Evolutionary conservation across 1,140 invertebrate species (phyloP).

Genomic region (Listronotus bonariensis): DNA sequence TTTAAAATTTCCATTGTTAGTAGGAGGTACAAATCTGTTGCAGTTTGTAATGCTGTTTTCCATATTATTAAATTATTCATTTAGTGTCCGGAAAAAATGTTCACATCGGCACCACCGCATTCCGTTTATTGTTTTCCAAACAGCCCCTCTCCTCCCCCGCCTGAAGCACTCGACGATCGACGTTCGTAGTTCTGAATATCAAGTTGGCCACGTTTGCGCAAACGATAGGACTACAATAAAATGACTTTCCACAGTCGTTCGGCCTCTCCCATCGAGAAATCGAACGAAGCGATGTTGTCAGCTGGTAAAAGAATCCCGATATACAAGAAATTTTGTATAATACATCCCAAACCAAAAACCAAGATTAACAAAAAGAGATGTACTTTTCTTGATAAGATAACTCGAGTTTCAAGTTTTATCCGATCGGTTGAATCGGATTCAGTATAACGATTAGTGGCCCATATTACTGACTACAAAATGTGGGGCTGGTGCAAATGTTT

Average conservation of each 20-base stretch:
- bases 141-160: neutral
- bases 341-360: too few species aligned
- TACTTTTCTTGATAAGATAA: too few species aligned
- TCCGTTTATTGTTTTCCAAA: constrained; percentile 7
- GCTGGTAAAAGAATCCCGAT: neutral
- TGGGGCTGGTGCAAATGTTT: too few species aligned
- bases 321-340: neutral
- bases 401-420: too few species aligned
- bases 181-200: constrained; percentile 12
- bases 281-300: constrained; percentile 1
- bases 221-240: constrained; percentile 1
- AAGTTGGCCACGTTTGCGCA: constrained; percentile 13
- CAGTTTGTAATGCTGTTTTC: too few species aligned
- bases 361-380: too few species aligned
- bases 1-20: too few species aligned
- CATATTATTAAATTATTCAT: too few species aligned
- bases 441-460: too few species aligned
- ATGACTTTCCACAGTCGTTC: constrained; percentile 13
- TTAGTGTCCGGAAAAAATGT: neutral
- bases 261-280: constrained; percentile 18
- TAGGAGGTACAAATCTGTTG: too few species aligned
- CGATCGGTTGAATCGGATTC: too few species aligned
- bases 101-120: constrained; percentile 1
- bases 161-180: constrained; percentile 4
- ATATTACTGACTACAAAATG: too few species aligned